These are phyloP conservation scores for Lissocephala sabroskyi DNA, from an alignment of 2,888 invertebrate genomes.

Conservation along the genomic window DNA sequence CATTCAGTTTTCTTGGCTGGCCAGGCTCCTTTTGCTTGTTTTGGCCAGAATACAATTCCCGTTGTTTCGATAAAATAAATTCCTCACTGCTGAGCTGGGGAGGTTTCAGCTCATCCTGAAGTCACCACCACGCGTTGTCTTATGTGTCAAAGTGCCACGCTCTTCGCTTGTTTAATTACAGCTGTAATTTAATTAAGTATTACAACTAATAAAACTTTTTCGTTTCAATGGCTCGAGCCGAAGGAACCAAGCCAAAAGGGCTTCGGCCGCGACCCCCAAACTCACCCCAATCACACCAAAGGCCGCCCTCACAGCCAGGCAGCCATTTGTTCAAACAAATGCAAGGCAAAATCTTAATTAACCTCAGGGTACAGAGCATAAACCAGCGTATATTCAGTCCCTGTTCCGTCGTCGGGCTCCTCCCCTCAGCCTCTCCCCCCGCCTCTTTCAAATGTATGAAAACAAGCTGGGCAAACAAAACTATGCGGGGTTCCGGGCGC, in stretches of 20 bases:
- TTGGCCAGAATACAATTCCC: too few relatives aligned
- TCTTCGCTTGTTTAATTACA: constrained; percentile 33
- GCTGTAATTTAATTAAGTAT: constrained; percentile 54
- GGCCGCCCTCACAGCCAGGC: background rate
- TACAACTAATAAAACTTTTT: constrained; percentile 51
- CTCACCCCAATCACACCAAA: too few relatives aligned
- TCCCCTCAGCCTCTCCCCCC: too few relatives aligned
- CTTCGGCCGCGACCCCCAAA: constrained; percentile 3
- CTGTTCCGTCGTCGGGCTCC: too few relatives aligned
- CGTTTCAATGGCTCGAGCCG: constrained; percentile 18
- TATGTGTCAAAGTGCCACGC: too few relatives aligned
- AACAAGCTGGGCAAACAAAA: constrained; percentile 54
- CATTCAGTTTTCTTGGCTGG: too few relatives aligned
- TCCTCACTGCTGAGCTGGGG: too few relatives aligned
- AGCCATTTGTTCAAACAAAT: constrained; percentile 37
- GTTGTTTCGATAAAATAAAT: too few relatives aligned
- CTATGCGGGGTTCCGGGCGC: constrained; percentile 27
- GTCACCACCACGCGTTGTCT: too few relatives aligned
- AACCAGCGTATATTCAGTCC: constrained; percentile 41
- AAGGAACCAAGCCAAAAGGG: too few relatives aligned
- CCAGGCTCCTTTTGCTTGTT: constrained; percentile 54
- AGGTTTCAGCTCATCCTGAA: too few relatives aligned
- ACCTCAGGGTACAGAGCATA: constrained; percentile 51
- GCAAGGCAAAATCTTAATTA: constrained; percentile 60
- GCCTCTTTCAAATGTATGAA: constrained; percentile 43